Base-by-base conservation (phyloP, 2,113 vertebrate species). In the Gobio gobio region DNA sequence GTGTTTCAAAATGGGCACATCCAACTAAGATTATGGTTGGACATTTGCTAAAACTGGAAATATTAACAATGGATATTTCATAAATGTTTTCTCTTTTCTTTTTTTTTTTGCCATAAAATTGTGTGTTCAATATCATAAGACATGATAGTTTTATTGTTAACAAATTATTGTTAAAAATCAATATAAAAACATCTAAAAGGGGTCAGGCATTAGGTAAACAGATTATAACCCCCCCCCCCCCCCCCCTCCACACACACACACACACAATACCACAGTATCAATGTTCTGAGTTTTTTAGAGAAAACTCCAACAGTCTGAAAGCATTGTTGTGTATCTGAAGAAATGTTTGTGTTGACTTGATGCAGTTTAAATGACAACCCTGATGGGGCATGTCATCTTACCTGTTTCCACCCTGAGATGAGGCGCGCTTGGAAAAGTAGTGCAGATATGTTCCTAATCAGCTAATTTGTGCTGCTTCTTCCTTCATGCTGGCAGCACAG, bases 401-500 rank as follows among this genome's bases (percentile, higher is more conserved):
- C 86, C 63, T 83, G 45, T 82, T 83, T 85, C 58, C 74, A 85
- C 18, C 54, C 14, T 47, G 66, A 89, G 78, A 89, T 56, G 78
- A 85, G 85, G 64, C 40, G 40, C 36, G 33, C 83, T 83, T 59
- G 66, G 66, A 66, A 81, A 86, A 43, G 78, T 81, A 61, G 66
- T 58, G 61, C 73, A 76, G 63, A 78, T 82, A 82, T 85, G 86
- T 84, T 79, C 83, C 82, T 84, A 89, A 85, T 88, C 85, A 85
- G 68, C 82, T 85, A 86, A 89, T 74, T 82, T 77, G 56, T 66
- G 79, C 59, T 83, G 80, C 59, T 78, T 73, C 75, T 88, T 68
- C 79, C 83, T 85, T 87, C 82, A 64, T 87, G 89, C 72, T 83
- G 88, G 72, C 80, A 70, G 63, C 85, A 29, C 87, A 87, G 88